Percentiles rank a stretch among this genome's conserved stretches.
Conservation (phyloP, 2,797 vertebrate genomes). For the Mormyrops boulengeri region DNA sequence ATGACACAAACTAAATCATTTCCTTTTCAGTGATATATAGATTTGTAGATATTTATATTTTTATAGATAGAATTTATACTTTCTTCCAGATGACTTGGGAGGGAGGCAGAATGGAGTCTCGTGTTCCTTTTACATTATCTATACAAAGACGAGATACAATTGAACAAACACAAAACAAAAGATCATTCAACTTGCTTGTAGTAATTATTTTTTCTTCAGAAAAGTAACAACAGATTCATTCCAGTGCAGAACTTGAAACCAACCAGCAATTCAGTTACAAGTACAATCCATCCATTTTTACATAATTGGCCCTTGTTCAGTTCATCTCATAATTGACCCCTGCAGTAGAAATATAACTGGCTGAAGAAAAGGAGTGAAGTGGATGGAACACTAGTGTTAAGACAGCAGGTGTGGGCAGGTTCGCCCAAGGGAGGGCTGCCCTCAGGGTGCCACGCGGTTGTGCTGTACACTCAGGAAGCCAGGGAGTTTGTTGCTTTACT, state of each 20-base stretch:
- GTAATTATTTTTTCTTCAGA: conserved; percentile 14
- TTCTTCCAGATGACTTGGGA: conserved; percentile 24
- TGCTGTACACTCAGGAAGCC: conserved; percentile 7
- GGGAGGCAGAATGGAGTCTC: conserved; percentile 7
- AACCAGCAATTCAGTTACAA: conserved; percentile 32
- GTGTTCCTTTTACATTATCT: conserved; percentile 19
- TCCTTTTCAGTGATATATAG: conserved; percentile 43
- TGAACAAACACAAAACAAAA: conserved; percentile 28
- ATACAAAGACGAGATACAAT: conserved; percentile 51
- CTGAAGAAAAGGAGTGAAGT: background rate
- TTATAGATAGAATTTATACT: conserved; percentile 46
- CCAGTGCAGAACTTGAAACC: conserved; percentile 44
- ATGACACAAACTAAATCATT: conserved; percentile 13
- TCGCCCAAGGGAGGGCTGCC: background rate
- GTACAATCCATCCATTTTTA: conserved; percentile 32
- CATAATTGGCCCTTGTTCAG: conserved; percentile 41
- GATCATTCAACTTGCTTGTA: conserved; percentile 18
- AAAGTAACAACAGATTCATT: conserved; percentile 39
- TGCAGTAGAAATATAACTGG: conserved; percentile 20
- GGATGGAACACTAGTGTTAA: background rate
- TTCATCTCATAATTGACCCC: conserved; percentile 20
- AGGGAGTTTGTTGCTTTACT: background rate
- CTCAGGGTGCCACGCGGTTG: background rate
- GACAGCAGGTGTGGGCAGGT: background rate
- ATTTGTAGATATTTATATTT: conserved; percentile 51